Percentiles rank a stretch among this genome's conserved stretches.
These are phyloP conservation scores for Beaufortia kweichowensis DNA, from an alignment of 2,113 vertebrate species.

Conservation along the genomic window DNA sequence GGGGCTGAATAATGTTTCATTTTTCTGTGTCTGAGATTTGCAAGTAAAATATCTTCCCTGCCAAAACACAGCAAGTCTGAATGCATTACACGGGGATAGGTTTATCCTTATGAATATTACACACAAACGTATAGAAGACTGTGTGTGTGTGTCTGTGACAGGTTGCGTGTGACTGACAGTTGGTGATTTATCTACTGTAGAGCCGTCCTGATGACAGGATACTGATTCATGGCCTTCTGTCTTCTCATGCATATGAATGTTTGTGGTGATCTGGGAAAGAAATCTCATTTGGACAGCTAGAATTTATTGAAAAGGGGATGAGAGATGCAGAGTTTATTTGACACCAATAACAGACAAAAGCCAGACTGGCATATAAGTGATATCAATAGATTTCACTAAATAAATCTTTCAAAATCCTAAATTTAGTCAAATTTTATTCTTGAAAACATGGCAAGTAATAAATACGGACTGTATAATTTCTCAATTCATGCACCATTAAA, in stretches of 20 bases:
- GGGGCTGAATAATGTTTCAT: conserved; percentile 37
- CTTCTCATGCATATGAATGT: conserved; percentile 46
- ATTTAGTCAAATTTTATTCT: not conserved
- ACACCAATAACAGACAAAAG: conserved; percentile 6
- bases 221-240: not conserved
- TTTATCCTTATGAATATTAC: conserved; percentile 35
- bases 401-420: not conserved
- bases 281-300: conserved; percentile 31
- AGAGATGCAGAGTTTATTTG: conserved; percentile 11
- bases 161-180: conserved; percentile 31
- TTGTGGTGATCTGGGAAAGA: conserved; percentile 14
- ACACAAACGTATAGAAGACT: not conserved
- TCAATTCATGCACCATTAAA: too few relatives aligned
- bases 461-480: too few relatives aligned
- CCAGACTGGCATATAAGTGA: not conserved
- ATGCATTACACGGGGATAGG: conserved; percentile 34
- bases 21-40: conserved; percentile 36
- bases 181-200: conserved; percentile 38
- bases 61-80: conserved; percentile 41
- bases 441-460: too few relatives aligned
- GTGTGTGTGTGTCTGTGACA: conserved; percentile 11
- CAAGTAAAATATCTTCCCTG: conserved; percentile 49
- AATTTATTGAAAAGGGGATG: not conserved
- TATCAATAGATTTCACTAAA: not conserved
- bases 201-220: conserved; percentile 36